A percentile compares a stretch with the other conserved stretches of the same genome.
phyloP scores from a whole-genome alignment of 64 coral and sea anemone genomes.

The Astreopora myriophthalma region DNA sequence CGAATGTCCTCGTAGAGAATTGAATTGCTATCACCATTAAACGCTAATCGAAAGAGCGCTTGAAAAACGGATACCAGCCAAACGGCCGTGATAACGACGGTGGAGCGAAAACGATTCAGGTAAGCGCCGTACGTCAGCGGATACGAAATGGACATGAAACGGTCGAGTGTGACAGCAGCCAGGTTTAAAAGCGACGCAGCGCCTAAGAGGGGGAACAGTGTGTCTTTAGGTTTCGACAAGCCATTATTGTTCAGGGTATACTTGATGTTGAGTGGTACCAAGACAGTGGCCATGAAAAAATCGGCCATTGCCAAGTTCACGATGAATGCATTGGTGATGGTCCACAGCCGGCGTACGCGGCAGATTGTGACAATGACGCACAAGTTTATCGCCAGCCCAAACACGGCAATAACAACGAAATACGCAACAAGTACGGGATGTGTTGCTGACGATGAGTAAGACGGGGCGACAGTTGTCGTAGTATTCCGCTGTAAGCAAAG shows the following conservation, averaged over 20 bases:
- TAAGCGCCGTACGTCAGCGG: conserved; percentile 68
- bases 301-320: conserved; percentile 77
- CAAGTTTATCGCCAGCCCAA: conserved; percentile 59
- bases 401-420: conserved; percentile 48
- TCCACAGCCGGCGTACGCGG: conserved; percentile 62
- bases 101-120: conserved; percentile 41
- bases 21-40: neutral
- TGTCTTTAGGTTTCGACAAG: conserved; percentile 29
- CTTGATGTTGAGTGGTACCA: conserved; percentile 66
- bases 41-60: conserved; percentile 49
- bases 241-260: neutral
- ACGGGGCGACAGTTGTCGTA: neutral
- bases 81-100: conserved; percentile 7
- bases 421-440: conserved; percentile 24
- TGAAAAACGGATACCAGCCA: conserved; percentile 69
- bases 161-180: conserved; percentile 84
- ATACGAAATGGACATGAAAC: conserved; percentile 70
- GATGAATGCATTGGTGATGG: conserved; percentile 80
- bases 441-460: neutral
- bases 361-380: conserved; percentile 61
- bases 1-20: conserved; percentile 62
- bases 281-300: conserved; percentile 52
- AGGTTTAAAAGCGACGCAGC: conserved; percentile 81
- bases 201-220: conserved; percentile 66
- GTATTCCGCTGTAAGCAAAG: neutral